Conservation (phyloP, 2,797 vertebrate genomes). For the Anas georgica region DNA sequence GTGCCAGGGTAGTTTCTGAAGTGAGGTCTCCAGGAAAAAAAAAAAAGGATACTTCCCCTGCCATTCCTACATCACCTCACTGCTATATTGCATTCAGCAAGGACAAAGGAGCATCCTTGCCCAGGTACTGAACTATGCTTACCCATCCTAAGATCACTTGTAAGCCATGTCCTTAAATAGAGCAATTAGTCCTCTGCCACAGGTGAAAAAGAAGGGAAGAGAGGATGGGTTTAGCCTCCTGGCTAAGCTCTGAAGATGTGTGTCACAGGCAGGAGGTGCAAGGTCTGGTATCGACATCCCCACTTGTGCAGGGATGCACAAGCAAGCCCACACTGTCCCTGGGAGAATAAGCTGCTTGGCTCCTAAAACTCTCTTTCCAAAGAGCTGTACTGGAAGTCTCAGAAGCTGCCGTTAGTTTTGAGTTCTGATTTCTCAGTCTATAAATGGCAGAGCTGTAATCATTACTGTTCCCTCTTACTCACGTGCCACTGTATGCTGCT, state of each 20-base stretch:
- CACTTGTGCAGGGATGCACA: background rate
- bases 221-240: background rate
- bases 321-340: background rate
- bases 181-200: background rate
- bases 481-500: background rate
- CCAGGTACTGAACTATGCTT: background rate
- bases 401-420: background rate
- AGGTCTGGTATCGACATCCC: background rate
- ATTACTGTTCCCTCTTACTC: background rate
- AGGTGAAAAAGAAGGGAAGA: fast-evolving
- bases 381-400: background rate
- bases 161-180: background rate
- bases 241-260: background rate
- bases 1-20: background rate
- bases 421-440: background rate
- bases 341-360: background rate
- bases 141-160: background rate
- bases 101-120: background rate
- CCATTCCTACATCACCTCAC: background rate
- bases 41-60: background rate
- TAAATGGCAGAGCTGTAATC: background rate
- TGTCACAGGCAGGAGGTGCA: background rate
- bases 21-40: background rate
- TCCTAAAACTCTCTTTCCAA: background rate
- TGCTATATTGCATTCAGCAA: background rate